Evolutionary conservation across 2,888 invertebrate species (phyloP).

Genomic region (Galeopsomyia nigrocyanea): DNA sequence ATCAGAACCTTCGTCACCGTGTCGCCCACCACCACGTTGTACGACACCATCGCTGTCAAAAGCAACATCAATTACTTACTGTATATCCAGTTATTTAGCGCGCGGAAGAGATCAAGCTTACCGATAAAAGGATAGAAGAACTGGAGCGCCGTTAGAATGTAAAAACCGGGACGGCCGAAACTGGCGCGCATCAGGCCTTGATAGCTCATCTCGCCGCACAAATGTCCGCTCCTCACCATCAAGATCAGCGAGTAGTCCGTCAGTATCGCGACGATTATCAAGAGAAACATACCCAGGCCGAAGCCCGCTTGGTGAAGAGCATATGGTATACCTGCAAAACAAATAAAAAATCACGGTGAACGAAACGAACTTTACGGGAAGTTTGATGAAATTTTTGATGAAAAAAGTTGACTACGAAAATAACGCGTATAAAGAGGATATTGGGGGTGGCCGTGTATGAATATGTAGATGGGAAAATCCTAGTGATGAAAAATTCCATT

Average conservation of each 20-base stretch:
- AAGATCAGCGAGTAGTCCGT: constrained; percentile 87
- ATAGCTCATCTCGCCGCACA: constrained; percentile 84
- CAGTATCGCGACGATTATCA: constrained; percentile 80
- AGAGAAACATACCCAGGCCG: constrained; percentile 79
- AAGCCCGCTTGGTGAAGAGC: constrained; percentile 86
- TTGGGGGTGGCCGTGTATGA: too few relatives aligned
- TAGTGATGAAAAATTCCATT: background rate
- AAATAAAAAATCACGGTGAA: background rate
- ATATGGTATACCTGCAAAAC: constrained; percentile 78
- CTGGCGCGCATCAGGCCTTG: constrained; percentile 85
- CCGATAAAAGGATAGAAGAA: constrained; percentile 89
- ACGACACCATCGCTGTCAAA: constrained; percentile 84
- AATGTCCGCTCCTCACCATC: constrained; percentile 82
- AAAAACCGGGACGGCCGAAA: constrained; percentile 84
- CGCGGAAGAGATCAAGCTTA: constrained; percentile 65
- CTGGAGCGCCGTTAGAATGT: constrained; percentile 81
- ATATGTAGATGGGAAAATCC: too few relatives aligned
- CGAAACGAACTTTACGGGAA: too few relatives aligned
- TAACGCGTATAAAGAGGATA: too few relatives aligned
- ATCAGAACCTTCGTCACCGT: constrained; percentile 85
- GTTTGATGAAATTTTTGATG: too few relatives aligned
- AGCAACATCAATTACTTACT: constrained; percentile 30
- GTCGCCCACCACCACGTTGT: constrained; percentile 89
- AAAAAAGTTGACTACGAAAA: too few relatives aligned
- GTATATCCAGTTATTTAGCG: too few relatives aligned